Base-by-base conservation (phyloP, 1,140 invertebrate species). In the Calephelis virginiensis region DNA sequence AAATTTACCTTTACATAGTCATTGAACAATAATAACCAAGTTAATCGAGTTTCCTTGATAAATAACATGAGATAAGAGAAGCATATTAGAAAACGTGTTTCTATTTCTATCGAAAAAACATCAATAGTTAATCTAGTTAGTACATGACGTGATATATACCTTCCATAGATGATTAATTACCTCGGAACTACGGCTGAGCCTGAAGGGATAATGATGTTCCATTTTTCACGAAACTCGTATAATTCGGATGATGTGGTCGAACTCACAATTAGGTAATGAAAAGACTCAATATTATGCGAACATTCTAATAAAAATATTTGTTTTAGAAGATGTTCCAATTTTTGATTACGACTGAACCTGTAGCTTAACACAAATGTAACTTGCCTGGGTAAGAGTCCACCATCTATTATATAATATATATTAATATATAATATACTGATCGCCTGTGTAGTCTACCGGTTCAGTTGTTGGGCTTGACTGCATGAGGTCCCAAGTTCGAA, bases 201-300 rank as follows among this genome's bases (percentile, higher is more conserved):
- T 73, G 61, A 70, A 74, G 75, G 77, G 79, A 74, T 78, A 83
- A 83, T 80, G 76, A 75, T 73, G 74, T 77, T 77, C 80, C 79
- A 84, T 83, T 86, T 84, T 83, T 86, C 81, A 70, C 72, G 78
- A 76, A 76, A 70, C 70, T 73, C 68, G 66, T 71, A 74, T 82
- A 83, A 83, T 86, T 83, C 78, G 70, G 74, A 80, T 82, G 74
- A 80, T 81, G 72, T 76, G 75, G 73, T 69, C 76, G 78, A 75
- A 67, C 74, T 74, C 74, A 63, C 77, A 76, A 80, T 86, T 83
- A 75, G 73, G 72, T 71, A 74, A 73, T 73, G 72, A 72, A 69
- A 63, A 76, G 74, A 75, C 37, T 59, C 17, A 59, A 17, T 14
- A 6, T 11, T 28, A n/a, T 37, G 37, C 37, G 1, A 14, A 59